A percentile compares a stretch with the other conserved stretches of the same genome.
These are phyloP conservation scores for Agrochola lota DNA, from an alignment of 2,888 invertebrate species.

Conservation along the genomic window DNA sequence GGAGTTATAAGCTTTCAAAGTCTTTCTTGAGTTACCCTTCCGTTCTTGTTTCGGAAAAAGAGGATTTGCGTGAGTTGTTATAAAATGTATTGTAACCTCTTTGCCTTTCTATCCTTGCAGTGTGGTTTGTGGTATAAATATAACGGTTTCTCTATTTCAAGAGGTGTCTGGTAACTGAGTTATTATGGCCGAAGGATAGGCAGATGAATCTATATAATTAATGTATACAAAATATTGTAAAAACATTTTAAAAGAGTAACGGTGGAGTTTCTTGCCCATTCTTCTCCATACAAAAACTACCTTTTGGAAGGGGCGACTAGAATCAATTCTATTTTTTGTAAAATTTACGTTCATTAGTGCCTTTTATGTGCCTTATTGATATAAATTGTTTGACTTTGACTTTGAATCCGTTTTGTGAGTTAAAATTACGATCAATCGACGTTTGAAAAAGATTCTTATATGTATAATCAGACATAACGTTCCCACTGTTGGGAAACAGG, in stretches of 20 bases:
- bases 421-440: not conserved
- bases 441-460: not conserved
- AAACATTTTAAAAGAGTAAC: too few relatives aligned
- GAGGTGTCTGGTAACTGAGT: not conserved
- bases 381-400: too few relatives aligned
- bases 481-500: not conserved
- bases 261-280: too few relatives aligned
- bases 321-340: too few relatives aligned
- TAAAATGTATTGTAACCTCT: conserved; percentile 28
- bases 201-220: too few relatives aligned
- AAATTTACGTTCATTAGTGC: too few relatives aligned
- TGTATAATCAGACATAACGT: not conserved
- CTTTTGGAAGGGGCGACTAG: too few relatives aligned
- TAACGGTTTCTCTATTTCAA: not conserved
- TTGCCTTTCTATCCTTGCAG: conserved; percentile 13
- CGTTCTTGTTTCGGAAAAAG: conserved; percentile 37
- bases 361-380: too few relatives aligned
- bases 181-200: not conserved
- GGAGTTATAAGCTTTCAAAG: conserved; percentile 62
- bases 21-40: conserved; percentile 57
- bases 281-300: too few relatives aligned
- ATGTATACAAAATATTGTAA: too few relatives aligned
- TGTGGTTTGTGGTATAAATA: not conserved
- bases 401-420: not conserved
- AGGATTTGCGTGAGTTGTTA: conserved; percentile 53